Percentiles rank a stretch among this genome's conserved stretches.
These are phyloP conservation scores for human (Homo sapiens) DNA, from an alignment of 2,113 vertebrate species.

Conservation along the genomic window GRCh38 chr5:16964501-16965000, in stretches of 20 bases:
- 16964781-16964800: not conserved
- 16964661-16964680: no score
- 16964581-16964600: no score
- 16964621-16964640: no score
- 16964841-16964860: not conserved
- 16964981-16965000: not conserved
- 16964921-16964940: not conserved
- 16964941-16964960: not conserved
- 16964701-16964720: rapidly evolving
- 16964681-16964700: no score
- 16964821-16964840: not conserved
- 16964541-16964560: no score
- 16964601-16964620: no score
- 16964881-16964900: not conserved
- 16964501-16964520: not conserved
- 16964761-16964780: not conserved
- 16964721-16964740: no score
- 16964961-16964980: not conserved
- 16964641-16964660: no score
- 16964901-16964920: not conserved
- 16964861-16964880: not conserved
- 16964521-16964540: not conserved
- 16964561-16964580: no score
- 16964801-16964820: not conserved
- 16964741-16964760: no score